Evolutionary conservation across 30 jellyfish, hydroid and myxozoan genomes (phyloP).

Genomic region (Rhopilema esculentum): DNA sequence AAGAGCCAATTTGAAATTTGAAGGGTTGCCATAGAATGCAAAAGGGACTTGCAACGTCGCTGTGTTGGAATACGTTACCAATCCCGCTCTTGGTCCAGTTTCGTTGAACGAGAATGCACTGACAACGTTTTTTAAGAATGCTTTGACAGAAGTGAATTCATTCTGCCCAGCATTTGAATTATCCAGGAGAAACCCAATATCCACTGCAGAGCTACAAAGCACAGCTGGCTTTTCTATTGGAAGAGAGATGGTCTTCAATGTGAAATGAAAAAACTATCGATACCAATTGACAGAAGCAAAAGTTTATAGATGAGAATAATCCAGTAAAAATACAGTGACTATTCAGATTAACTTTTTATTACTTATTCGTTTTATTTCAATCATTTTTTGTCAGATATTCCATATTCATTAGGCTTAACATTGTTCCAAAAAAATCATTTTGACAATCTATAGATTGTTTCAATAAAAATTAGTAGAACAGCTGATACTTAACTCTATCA

Average conservation of each 20-base stretch:
- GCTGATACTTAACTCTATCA: too few relatives aligned
- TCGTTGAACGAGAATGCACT: constrained; percentile 74
- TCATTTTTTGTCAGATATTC: too few relatives aligned
- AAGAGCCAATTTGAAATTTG: constrained; percentile 62
- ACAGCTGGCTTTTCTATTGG: constrained; percentile 48
- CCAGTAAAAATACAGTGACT: too few relatives aligned
- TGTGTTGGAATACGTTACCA: constrained; percentile 58
- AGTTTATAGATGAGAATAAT: too few relatives aligned
- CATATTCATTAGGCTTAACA: too few relatives aligned
- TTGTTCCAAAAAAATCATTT: too few relatives aligned
- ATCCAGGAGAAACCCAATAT: constrained; percentile 84
- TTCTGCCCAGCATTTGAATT: constrained; percentile 42
- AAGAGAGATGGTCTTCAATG: not conserved
- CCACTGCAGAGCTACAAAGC: constrained; percentile 63
- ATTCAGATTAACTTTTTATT: too few relatives aligned
- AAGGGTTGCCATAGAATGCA: constrained; percentile 55
- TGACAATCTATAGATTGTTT: too few relatives aligned
- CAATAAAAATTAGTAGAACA: too few relatives aligned
- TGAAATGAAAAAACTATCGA: too few relatives aligned
- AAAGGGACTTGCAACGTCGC: constrained; percentile 70
- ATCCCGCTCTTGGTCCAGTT: constrained; percentile 92
- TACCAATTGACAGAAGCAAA: too few relatives aligned
- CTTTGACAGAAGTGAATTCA: constrained; percentile 53
- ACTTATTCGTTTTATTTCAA: too few relatives aligned
- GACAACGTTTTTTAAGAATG: constrained; percentile 55